Evolutionary conservation across 2,113 vertebrate genomes (phyloP).

Genomic region (Strigops habroptila): DNA sequence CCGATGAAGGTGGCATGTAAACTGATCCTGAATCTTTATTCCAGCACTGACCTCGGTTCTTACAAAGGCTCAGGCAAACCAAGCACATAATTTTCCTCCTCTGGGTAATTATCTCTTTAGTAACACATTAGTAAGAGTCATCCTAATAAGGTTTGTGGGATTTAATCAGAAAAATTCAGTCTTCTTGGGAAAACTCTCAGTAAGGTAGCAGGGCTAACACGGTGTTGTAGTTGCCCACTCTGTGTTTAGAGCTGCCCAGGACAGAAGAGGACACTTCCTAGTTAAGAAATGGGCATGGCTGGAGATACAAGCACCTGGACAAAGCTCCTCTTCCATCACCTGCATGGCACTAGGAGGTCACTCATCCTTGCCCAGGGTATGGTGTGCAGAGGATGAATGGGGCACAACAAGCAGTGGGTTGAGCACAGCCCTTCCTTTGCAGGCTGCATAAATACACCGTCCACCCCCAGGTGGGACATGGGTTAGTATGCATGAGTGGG

Average conservation of each 20-base stretch:
- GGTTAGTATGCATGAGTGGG: too few relatives aligned
- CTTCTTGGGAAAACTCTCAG: not conserved
- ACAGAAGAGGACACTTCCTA: not conserved
- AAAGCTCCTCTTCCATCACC: not conserved
- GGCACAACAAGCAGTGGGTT: not conserved
- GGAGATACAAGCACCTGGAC: fast-evolving
- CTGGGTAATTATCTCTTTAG: not conserved
- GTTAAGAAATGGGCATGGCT: not conserved
- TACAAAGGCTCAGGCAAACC: not conserved
- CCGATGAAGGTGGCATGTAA: not conserved
- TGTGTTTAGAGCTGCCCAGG: not conserved
- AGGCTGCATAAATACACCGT: not conserved
- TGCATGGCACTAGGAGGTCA: not conserved
- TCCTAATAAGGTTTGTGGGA: not conserved
- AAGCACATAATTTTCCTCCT: not conserved
- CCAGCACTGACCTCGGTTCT: not conserved
- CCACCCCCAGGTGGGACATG: not conserved
- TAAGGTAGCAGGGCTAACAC: fast-evolving
- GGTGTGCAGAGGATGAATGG: not conserved
- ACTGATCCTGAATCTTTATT: not conserved
- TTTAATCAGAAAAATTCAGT: not conserved
- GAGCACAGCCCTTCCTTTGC: not conserved
- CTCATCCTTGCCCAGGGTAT: not conserved
- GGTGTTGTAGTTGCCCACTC: not conserved
- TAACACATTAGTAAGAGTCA: not conserved